phyloP scores from a whole-genome alignment of 2,888 invertebrate genomes.

The Acronicta leporina region DNA sequence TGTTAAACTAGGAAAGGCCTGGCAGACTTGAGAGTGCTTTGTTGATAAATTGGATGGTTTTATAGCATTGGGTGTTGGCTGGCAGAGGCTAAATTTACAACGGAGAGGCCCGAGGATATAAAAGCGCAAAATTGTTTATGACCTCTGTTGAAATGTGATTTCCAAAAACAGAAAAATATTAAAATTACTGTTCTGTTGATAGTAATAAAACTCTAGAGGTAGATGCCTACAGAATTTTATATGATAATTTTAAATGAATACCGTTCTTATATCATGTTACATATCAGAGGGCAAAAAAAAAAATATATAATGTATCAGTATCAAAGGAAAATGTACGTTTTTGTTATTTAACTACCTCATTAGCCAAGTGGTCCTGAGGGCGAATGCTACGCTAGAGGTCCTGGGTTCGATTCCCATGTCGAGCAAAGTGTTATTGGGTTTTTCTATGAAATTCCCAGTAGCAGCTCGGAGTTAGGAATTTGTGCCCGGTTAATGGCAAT shows the following conservation, averaged over 20 bases:
- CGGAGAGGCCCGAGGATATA: constrained; percentile 66
- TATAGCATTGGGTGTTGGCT: constrained; percentile 65
- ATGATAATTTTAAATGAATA: constrained; percentile 2
- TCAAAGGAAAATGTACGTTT: constrained; percentile 7
- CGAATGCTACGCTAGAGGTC: too few species aligned
- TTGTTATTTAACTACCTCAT: too few species aligned
- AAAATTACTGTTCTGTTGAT: constrained; percentile 25
- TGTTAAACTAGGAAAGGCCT: constrained; percentile 46
- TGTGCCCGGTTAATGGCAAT: too few species aligned
- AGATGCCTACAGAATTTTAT: neutral
- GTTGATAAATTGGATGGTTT: constrained; percentile 73
- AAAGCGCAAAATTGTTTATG: constrained; percentile 70
- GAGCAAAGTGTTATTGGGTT: too few species aligned
- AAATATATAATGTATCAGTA: constrained; percentile 2
- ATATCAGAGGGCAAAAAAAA: constrained; percentile 6
- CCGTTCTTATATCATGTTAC: constrained; percentile 2
- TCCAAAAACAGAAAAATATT: constrained; percentile 49
- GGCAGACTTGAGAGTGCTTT: constrained; percentile 55
- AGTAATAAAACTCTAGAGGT: constrained; percentile 19
- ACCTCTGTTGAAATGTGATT: constrained; percentile 60
- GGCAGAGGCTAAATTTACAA: constrained; percentile 67
- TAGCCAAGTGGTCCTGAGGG: too few species aligned
- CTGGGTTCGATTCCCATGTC: too few species aligned
- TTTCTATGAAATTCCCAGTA: too few species aligned
- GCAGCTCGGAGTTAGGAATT: too few species aligned